Percentiles rank a stretch among this genome's conserved stretches.
phyloP scores from a whole-genome alignment of 2,113 vertebrate genomes.

The Pholis gunnellus region DNA sequence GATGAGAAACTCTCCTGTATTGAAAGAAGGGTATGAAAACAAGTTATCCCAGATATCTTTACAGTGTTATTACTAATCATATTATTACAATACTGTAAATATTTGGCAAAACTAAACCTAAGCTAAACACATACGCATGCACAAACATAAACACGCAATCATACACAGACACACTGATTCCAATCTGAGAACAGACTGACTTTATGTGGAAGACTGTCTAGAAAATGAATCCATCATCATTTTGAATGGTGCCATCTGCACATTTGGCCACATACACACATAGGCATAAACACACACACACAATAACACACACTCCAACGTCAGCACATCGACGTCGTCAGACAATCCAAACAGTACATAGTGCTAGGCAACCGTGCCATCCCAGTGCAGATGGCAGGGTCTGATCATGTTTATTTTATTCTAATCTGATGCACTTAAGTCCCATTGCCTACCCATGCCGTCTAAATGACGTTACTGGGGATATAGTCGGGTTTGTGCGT shows the following conservation, averaged over 20 bases:
- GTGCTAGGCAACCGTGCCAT: conserved; percentile 80
- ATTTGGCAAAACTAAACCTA: background rate
- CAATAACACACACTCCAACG: conserved; percentile 42
- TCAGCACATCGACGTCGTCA: conserved; percentile 66
- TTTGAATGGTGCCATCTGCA: conserved; percentile 65
- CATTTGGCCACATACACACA: conserved; percentile 47
- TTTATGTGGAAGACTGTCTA: conserved; percentile 37
- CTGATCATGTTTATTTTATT: conserved; percentile 83
- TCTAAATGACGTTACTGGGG: conserved; percentile 57
- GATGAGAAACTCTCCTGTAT: background rate
- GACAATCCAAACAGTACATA: conserved; percentile 63
- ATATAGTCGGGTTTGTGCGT: conserved; percentile 14
- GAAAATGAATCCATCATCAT: conserved; percentile 65
- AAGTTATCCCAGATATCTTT: background rate
- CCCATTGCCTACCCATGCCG: conserved; percentile 54
- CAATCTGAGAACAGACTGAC: conserved; percentile 23
- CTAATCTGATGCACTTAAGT: conserved; percentile 79
- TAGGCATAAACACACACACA: conserved; percentile 27
- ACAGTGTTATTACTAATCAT: background rate
- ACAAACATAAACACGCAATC: background rate
- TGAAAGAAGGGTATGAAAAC: background rate
- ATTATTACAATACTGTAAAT: background rate
- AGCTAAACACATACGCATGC: background rate
- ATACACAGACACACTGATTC: conserved; percentile 1
- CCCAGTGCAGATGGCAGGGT: conserved; percentile 75